Evolutionary conservation across 2,888 invertebrate genomes (phyloP), one percentile per base, ranked within the genome.

Genomic region (Zhengitettix transpicula): DNA sequence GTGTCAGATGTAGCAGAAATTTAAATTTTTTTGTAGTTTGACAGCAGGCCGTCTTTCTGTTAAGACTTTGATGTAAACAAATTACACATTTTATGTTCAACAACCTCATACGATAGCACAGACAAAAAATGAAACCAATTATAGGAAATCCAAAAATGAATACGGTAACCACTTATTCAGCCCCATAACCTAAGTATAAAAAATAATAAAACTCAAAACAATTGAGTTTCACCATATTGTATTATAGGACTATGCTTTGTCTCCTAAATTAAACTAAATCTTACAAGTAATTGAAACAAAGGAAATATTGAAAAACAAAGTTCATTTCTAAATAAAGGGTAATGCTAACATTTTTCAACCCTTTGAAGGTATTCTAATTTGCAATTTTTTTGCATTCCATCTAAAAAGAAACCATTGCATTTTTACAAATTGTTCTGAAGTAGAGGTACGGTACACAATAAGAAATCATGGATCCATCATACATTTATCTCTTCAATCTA

Each of bases 401-500:
- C 61, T 61, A 61, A 62, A 62, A 62, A 62, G 58, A 62, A 62
- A 57, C 58, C 58, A 61, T 44, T 11, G 16, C 40, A 16, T 28
- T 54, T 14, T 54, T 16, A 17, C 16, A 54, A 51, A 47, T 47
- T 47, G 47, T 47, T 47, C 47, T 47, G 47, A 47, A 47, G n/a
- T 47, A 47, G 47, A 47, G 47, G 47, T 47, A 47, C 47, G n/a
- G 47, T 47, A 47, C 47, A 47, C 47, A 47, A 14, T 47, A 47
- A 47, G 12, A 47, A 47, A n/a, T 14, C 12, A 47, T 55, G 40
- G 55, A 55, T 55, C 41, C 40, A 55, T 55, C 55, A 15, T 40
- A 55, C 55, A 55, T 55, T 55, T 55, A 55, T 55, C 41, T 55
- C 55, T 47, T 55, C 55, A 55, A 53, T 55, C 55, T 55, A 55